Conservation (phyloP, 2,797 vertebrate genomes). For the Sebastes taczanowskii region DNA sequence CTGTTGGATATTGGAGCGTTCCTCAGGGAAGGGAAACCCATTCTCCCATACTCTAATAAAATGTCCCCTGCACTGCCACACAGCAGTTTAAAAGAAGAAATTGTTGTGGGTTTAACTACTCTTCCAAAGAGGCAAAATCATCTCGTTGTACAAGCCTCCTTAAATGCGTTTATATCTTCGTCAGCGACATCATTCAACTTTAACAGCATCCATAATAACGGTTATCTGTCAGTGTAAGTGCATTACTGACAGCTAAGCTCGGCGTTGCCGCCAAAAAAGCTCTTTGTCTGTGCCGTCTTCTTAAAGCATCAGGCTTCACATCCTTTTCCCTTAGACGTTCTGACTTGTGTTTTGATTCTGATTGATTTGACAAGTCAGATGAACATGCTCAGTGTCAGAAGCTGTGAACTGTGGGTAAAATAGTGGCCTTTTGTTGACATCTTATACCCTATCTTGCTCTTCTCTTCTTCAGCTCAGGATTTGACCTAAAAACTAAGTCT, state of each 20-base stretch:
- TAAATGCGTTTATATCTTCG: slow-evolving; percentile 23
- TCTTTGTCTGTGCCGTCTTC: slow-evolving; percentile 27
- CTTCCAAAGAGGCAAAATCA: slow-evolving; percentile 1
- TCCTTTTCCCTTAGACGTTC: not conserved
- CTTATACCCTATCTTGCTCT: not conserved
- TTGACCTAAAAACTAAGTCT: not conserved
- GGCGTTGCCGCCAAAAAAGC: slow-evolving; percentile 27
- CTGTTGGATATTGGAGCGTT: not conserved
- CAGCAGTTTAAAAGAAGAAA: not conserved
- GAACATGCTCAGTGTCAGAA: not conserved
- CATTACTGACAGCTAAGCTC: slow-evolving; percentile 44
- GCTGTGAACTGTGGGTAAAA: not conserved
- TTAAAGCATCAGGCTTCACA: slow-evolving; percentile 8
- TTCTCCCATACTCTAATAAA: not conserved
- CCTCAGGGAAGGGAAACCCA: not conserved
- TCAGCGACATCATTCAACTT: slow-evolving; percentile 35
- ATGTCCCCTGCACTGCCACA: not conserved
- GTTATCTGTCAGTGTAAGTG: slow-evolving; percentile 54
- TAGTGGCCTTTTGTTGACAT: not conserved
- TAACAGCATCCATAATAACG: slow-evolving; percentile 32
- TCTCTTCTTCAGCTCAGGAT: not conserved
- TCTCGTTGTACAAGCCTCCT: slow-evolving; percentile 1
- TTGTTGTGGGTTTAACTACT: slow-evolving; percentile 1
- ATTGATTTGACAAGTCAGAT: slow-evolving; percentile 4
- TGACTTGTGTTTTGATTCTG: not conserved